Evolutionary conservation across 2,113 vertebrate genomes (phyloP), one percentile per base, ranked within the genome.

Genomic region (Chaetura pelagica): DNA sequence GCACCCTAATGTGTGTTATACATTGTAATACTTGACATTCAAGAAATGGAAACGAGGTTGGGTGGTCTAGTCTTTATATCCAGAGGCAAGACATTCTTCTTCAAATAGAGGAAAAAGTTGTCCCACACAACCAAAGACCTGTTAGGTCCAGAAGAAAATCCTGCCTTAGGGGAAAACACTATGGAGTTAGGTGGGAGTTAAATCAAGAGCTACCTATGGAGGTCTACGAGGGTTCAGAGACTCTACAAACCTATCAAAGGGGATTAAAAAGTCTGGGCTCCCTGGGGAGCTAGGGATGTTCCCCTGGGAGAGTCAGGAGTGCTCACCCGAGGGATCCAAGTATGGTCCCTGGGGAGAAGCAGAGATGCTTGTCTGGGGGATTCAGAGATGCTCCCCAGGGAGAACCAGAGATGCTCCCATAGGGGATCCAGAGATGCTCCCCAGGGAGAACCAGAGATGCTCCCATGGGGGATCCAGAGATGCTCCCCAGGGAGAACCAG

Each of bases 1-100:
- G 98, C 98, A 98, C 98, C 98, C 97, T 97, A 97, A 97, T 7
- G 71, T 94, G 74, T 96, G 97, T 97, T 97, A 97, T 91, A 98
- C 84, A 92, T 94, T 2, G 59, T 95, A 97, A 98, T 97, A 98
- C 96, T 98, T 1, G 67, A 98, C 97, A 98, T 97, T 98, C 98
- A 96, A 97, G 97, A 98, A 92, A 97, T 96, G 97, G 97, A 96
- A 96, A 97, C n/a, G 95, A 98, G 97, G 98, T 97, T 94, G 97
- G 94, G 90, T 63, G 91, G 90, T 96, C 94, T 96, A 97, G 84
- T 92, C 82, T 94, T 81, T 75, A 88, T 79, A 88, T 94, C 93
- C 81, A 89, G 38, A 96, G 95, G 92, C 96, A 96, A 96, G 93
- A 95, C 80, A 84, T 83, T 80, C 82, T 90, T 76, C 93, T 40